These are phyloP conservation scores for Cephalopterus ornatus DNA, from an alignment of 2,113 vertebrate species.

Conservation along the genomic window DNA sequence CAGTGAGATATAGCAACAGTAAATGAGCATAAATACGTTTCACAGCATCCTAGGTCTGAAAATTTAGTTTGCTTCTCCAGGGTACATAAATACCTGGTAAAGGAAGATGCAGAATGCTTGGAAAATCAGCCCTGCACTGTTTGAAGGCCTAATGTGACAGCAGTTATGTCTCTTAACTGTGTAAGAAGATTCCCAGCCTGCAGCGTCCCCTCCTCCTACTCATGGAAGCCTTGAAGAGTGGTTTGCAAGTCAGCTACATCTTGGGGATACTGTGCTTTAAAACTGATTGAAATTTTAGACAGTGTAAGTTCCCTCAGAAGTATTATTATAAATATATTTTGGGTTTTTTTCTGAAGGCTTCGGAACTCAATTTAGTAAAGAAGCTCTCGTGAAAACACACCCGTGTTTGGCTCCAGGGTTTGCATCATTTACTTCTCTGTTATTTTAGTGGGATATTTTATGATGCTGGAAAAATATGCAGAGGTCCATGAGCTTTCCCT, in stretches of 20 bases:
- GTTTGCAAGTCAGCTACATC: not conserved
- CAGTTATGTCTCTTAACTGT: not conserved
- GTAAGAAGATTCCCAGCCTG: not conserved
- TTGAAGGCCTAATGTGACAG: not conserved
- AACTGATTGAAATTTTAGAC: not conserved
- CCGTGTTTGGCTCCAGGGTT: not conserved
- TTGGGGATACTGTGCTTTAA: not conserved
- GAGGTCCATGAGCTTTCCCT: not conserved
- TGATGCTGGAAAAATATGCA: not conserved
- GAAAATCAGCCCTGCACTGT: not conserved
- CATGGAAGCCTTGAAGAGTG: not conserved
- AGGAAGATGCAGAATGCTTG: not conserved
- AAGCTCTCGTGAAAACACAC: fast-evolving
- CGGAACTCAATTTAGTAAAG: not conserved
- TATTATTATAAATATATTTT: not conserved
- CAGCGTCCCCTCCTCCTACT: not conserved
- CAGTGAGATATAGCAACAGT: not conserved
- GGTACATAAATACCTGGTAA: not conserved
- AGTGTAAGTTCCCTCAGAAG: fast-evolving
- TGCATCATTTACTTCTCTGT: not conserved
- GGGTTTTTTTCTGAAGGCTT: not conserved
- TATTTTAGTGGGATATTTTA: not conserved
- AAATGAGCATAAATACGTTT: not conserved
- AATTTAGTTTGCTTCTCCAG: not conserved
- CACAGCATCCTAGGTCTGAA: not conserved